Evolutionary conservation across 2,113 vertebrate genomes (phyloP).

Genomic region (Thryonomys swinderianus): DNA sequence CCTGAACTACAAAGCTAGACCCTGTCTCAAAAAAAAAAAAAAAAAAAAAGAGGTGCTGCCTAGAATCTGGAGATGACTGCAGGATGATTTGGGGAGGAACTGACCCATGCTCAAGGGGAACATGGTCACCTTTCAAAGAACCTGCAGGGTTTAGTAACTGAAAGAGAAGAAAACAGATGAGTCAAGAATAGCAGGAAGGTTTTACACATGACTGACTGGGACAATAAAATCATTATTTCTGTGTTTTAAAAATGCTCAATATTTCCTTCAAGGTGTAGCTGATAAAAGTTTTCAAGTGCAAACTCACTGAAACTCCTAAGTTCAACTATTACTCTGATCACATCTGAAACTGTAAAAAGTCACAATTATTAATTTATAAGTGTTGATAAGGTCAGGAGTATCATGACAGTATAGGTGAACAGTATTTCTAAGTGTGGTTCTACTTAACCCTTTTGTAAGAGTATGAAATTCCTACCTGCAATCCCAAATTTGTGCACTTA

Average conservation of each 20-base stretch:
- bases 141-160: not conserved
- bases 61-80: not conserved
- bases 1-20: too few relatives aligned
- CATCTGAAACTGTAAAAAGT: not conserved
- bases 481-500: not conserved
- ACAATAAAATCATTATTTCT: constrained; percentile 6
- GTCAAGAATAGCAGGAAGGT: not conserved
- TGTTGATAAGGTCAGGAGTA: not conserved
- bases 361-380: not conserved
- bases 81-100: not conserved
- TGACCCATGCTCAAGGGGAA: not conserved
- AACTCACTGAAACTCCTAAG: not conserved
- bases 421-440: not conserved
- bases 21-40: too few relatives aligned
- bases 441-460: not conserved
- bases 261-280: not conserved
- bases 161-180: not conserved
- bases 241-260: not conserved
- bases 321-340: not conserved
- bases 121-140: not conserved
- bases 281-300: not conserved
- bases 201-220: not conserved
- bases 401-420: not conserved
- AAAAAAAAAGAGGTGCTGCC: too few relatives aligned
- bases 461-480: not conserved